These are phyloP conservation scores for Metopolophium dirhodum DNA, from an alignment of 1,140 invertebrate species.

Conservation along the genomic window DNA sequence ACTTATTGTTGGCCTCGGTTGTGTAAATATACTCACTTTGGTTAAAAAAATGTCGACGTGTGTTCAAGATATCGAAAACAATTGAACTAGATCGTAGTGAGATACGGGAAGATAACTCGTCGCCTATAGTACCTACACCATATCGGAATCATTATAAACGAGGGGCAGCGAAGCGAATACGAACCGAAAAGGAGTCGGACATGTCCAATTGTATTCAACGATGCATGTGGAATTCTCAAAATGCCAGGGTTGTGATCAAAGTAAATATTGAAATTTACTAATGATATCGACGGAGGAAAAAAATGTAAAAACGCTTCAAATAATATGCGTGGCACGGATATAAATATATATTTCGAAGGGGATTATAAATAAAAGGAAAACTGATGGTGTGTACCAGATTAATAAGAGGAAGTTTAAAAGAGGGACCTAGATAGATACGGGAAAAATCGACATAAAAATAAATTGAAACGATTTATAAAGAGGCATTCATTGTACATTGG, in stretches of 20 bases:
- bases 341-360: conserved; percentile 4
- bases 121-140: not conserved
- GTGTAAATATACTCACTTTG: not conserved
- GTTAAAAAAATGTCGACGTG: not conserved
- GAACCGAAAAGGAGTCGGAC: conserved; percentile 49
- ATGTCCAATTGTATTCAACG: conserved; percentile 45
- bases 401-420: conserved; percentile 36
- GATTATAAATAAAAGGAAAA: conserved; percentile 46
- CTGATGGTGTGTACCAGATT: conserved; percentile 35
- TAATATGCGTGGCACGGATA: not conserved
- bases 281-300: conserved; percentile 24
- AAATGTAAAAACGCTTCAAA: conserved; percentile 25
- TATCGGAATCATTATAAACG: conserved; percentile 48
- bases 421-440: conserved; percentile 30
- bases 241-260: conserved; percentile 27
- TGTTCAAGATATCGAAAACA: conserved; percentile 43
- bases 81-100: conserved; percentile 6
- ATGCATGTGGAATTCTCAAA: conserved; percentile 26
- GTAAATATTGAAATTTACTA: conserved; percentile 54
- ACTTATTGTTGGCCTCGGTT: not conserved
- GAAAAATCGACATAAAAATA: conserved; percentile 49
- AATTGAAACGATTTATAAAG: conserved; percentile 55
- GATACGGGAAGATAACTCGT: conserved; percentile 23
- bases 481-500: not conserved
- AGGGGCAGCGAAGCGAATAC: conserved; percentile 28